phyloP scores from a whole-genome alignment of 2,888 invertebrate genomes.

The Megaustenia siamemsis region DNA sequence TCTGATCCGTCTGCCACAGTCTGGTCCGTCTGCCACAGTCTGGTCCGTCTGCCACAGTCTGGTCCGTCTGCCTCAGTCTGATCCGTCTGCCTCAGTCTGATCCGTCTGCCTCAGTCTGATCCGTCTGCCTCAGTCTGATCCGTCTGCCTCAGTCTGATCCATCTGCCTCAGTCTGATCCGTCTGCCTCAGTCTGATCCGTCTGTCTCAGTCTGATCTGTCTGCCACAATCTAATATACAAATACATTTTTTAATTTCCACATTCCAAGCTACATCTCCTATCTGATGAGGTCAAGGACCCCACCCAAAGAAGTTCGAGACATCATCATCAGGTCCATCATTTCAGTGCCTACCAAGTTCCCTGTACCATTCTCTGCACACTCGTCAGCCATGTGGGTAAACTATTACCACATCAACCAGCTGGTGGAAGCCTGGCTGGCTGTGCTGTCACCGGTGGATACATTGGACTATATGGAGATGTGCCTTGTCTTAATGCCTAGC shows the following conservation, averaged over 20 bases:
- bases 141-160: too few relatives aligned
- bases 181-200: too few relatives aligned
- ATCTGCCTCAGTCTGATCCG: too few relatives aligned
- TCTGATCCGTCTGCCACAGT: too few relatives aligned
- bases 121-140: too few relatives aligned
- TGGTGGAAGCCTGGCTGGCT: slow-evolving; percentile 66
- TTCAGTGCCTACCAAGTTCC: slow-evolving; percentile 46
- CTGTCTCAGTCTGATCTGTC: too few relatives aligned
- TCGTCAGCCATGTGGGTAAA: slow-evolving; percentile 60
- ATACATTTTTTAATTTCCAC: background rate
- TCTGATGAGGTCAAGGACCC: slow-evolving; percentile 9
- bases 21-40: too few relatives aligned
- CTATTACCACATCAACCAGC: slow-evolving; percentile 65
- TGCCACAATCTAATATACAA: too few relatives aligned
- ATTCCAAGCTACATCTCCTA: slow-evolving; percentile 46
- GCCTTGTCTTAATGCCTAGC: slow-evolving; percentile 67
- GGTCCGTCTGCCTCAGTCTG: too few relatives aligned
- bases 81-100: too few relatives aligned
- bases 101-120: too few relatives aligned
- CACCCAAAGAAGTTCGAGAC: slow-evolving; percentile 9
- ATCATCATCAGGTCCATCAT: slow-evolving; percentile 35
- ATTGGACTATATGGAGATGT: slow-evolving; percentile 62
- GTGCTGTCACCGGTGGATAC: slow-evolving; percentile 62
- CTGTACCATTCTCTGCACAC: slow-evolving; percentile 53
- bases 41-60: too few relatives aligned